A percentile compares a stretch with the other conserved stretches of the same genome.
Conservation (phyloP, 1,140 invertebrate genomes). For the Drosophila varians region DNA sequence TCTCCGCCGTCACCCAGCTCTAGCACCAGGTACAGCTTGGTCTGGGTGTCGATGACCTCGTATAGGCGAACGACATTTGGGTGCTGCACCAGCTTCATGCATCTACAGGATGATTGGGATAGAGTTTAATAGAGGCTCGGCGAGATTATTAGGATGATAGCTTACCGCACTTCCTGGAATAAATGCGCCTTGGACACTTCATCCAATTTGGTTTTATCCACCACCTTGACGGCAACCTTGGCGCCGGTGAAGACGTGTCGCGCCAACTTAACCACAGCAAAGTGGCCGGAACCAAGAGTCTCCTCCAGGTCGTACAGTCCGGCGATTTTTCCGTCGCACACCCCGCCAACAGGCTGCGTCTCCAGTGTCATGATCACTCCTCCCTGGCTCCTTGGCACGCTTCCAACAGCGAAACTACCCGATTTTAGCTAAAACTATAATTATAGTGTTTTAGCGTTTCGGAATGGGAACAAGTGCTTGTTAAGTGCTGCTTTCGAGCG, state of each 20-base stretch:
- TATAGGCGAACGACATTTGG: conserved; percentile 99
- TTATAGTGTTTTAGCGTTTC: conserved; percentile 27
- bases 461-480: background rate
- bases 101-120: conserved; percentile 84
- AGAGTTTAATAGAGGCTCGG: background rate
- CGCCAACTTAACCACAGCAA: conserved; percentile 99
- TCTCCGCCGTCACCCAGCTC: conserved; percentile 99
- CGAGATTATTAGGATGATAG: background rate
- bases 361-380: conserved; percentile 62
- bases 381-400: conserved; percentile 31
- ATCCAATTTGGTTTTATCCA: conserved; percentile 99
- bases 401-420: conserved; percentile 49
- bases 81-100: conserved; percentile 99
- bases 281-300: conserved; percentile 97
- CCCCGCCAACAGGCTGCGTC: conserved; percentile 68
- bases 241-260: conserved; percentile 99
- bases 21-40: conserved; percentile 97
- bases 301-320: conserved; percentile 98
- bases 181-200: conserved; percentile 98
- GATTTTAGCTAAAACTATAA: conserved; percentile 56
- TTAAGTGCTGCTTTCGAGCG: conserved; percentile 11
- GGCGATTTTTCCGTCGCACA: conserved; percentile 96
- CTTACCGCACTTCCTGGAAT: conserved; percentile 93
- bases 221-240: conserved; percentile 97
- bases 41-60: conserved; percentile 99